phyloP scores from a whole-genome alignment of 2,797 vertebrate species.

The Anabas testudineus region DNA sequence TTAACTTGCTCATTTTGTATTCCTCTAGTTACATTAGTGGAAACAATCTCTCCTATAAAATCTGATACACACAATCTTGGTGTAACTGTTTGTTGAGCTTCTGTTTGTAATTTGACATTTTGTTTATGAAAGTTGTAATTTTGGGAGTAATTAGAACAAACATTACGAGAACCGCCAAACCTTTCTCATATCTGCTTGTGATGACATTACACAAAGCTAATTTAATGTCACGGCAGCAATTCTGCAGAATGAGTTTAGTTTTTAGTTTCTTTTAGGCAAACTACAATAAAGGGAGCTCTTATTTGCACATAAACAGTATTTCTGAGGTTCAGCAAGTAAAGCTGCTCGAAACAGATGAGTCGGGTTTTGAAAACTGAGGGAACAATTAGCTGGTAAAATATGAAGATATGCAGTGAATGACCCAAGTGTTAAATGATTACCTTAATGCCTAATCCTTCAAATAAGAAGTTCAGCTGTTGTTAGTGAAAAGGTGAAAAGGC shows the following conservation, averaged over 20 bases:
- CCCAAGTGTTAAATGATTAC: slow-evolving; percentile 3
- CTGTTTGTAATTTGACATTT: slow-evolving; percentile 5
- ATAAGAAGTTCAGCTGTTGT: slow-evolving; percentile 17
- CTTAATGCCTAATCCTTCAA: slow-evolving; percentile 2
- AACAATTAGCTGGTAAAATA: neutral
- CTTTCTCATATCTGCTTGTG: neutral
- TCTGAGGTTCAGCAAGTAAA: neutral
- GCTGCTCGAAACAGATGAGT: neutral
- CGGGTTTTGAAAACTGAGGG: neutral
- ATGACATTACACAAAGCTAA: neutral
- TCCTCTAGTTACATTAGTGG: neutral
- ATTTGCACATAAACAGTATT: neutral
- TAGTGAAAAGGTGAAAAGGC: slow-evolving; percentile 18
- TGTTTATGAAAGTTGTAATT: slow-evolving; percentile 4
- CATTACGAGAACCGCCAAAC: neutral
- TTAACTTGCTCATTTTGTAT: neutral
- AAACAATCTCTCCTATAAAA: neutral
- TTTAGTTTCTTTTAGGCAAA: neutral
- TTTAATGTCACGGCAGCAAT: neutral
- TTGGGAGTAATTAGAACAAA: neutral
- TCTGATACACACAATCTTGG: neutral
- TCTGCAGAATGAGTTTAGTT: neutral
- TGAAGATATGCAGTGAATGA: slow-evolving; percentile 1
- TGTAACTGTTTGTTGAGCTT: neutral
- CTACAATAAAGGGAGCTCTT: neutral